These are phyloP conservation scores for Cryptophagus acutangulus DNA, from an alignment of 2,888 invertebrate genomes.

Conservation along the genomic window DNA sequence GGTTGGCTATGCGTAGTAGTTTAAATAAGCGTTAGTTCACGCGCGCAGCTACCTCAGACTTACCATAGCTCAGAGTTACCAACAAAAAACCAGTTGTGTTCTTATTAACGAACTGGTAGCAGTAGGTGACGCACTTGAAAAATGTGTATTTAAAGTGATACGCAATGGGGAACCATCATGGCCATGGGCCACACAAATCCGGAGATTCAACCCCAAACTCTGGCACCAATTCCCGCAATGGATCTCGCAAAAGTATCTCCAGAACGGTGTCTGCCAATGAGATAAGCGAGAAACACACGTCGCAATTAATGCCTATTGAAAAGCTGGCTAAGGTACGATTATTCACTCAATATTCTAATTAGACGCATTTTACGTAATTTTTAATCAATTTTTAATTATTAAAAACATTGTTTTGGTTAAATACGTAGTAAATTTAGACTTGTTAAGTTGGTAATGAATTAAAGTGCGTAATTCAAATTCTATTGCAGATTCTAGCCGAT, in stretches of 20 bases:
- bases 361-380: background rate
- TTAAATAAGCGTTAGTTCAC: too few relatives aligned
- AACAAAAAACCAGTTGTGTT: too few relatives aligned
- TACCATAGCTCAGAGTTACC: too few relatives aligned
- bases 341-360: background rate
- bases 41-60: too few relatives aligned
- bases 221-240: conserved; percentile 32
- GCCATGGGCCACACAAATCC: conserved; percentile 36
- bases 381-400: background rate
- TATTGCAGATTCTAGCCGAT: conserved; percentile 62
- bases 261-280: conserved; percentile 64
- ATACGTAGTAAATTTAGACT: conserved; percentile 3
- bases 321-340: conserved; percentile 42
- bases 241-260: conserved; percentile 53
- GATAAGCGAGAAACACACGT: conserved; percentile 56
- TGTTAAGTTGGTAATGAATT: conserved; percentile 14
- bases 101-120: too few relatives aligned
- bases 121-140: too few relatives aligned
- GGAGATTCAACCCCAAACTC: conserved; percentile 39
- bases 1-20: too few relatives aligned
- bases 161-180: conserved; percentile 47
- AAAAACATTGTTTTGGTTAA: background rate
- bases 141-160: too few relatives aligned
- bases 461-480: conserved; percentile 18
- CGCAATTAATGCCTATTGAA: conserved; percentile 67